phyloP scores from a whole-genome alignment of 1,140 invertebrate genomes.

The Apis dorsata region DNA sequence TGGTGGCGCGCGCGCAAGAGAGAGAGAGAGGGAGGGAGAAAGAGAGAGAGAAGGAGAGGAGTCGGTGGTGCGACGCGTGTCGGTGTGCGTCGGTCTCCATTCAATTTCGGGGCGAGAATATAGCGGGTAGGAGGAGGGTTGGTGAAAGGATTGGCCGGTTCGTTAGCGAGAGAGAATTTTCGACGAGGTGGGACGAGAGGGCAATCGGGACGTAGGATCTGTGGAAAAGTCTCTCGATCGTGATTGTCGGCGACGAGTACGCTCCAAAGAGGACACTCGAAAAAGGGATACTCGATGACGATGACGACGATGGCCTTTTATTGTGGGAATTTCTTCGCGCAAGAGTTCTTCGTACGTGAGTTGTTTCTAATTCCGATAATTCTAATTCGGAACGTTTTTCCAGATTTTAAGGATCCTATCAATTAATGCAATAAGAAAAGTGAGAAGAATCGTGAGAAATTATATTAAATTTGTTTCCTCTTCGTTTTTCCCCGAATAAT shows the following conservation, averaged over 20 bases:
- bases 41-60: too few relatives aligned
- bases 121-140: not conserved
- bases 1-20: not conserved
- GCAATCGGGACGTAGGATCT: slow-evolving; percentile 39
- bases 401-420: too few relatives aligned
- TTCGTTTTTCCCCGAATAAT: too few relatives aligned
- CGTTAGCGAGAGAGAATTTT: slow-evolving; percentile 58
- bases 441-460: too few relatives aligned
- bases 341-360: not conserved
- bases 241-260: slow-evolving; percentile 4
- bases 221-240: slow-evolving; percentile 35
- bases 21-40: too few relatives aligned
- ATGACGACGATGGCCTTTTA: not conserved
- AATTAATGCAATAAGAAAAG: too few relatives aligned
- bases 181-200: slow-evolving; percentile 21
- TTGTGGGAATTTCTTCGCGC: slow-evolving; percentile 18
- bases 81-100: not conserved
- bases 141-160: slow-evolving; percentile 58
- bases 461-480: too few relatives aligned
- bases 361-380: not conserved
- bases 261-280: not conserved
- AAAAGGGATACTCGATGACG: too few relatives aligned
- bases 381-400: not conserved
- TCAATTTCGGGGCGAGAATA: slow-evolving; percentile 53
- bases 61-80: too few relatives aligned